A percentile compares a stretch with the other conserved stretches of the same genome.
phyloP scores from a whole-genome alignment of 1,140 invertebrate species.

The Octopus sinensis region DNA sequence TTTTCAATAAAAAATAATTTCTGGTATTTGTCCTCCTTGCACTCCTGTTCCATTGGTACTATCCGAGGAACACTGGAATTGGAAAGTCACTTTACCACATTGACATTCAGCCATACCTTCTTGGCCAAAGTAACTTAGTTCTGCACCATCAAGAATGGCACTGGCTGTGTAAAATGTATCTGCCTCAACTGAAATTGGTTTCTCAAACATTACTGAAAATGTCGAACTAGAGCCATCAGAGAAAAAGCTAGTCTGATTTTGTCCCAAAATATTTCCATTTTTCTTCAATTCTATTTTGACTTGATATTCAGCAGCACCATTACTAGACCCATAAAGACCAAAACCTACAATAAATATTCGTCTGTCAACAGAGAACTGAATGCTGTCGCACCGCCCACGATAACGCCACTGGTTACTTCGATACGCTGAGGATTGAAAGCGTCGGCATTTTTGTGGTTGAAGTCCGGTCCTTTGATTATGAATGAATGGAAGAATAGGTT shows the following conservation, averaged over 20 bases:
- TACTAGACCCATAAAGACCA: conserved; percentile 82
- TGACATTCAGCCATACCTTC: conserved; percentile 71
- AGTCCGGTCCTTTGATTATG: conserved; percentile 78
- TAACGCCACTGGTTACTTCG: conserved; percentile 93
- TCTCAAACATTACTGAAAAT: conserved; percentile 82
- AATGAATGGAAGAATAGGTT: conserved; percentile 78
- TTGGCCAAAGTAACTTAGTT: conserved; percentile 86
- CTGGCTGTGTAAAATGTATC: conserved; percentile 84
- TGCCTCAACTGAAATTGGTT: conserved; percentile 77
- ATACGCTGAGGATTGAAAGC: conserved; percentile 94
- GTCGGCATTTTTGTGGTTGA: conserved; percentile 84
- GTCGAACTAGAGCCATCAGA: conserved; percentile 77
- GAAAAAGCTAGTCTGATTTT: conserved; percentile 73
- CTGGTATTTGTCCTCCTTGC: conserved; percentile 86
- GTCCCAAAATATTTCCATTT: conserved; percentile 72
- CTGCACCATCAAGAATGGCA: conserved; percentile 76
- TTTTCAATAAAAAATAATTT: conserved; percentile 74
- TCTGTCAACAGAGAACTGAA: conserved; percentile 78
- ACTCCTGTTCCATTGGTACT: conserved; percentile 88
- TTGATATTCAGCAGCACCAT: conserved; percentile 77
- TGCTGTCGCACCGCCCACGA: conserved; percentile 78
- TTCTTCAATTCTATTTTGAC: conserved; percentile 76
- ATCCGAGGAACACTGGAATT: conserved; percentile 83
- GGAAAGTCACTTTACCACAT: conserved; percentile 73
- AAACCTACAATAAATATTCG: conserved; percentile 83